phyloP scores from a whole-genome alignment of 2,888 invertebrate genomes.

The Drosophila subquinaria region DNA sequence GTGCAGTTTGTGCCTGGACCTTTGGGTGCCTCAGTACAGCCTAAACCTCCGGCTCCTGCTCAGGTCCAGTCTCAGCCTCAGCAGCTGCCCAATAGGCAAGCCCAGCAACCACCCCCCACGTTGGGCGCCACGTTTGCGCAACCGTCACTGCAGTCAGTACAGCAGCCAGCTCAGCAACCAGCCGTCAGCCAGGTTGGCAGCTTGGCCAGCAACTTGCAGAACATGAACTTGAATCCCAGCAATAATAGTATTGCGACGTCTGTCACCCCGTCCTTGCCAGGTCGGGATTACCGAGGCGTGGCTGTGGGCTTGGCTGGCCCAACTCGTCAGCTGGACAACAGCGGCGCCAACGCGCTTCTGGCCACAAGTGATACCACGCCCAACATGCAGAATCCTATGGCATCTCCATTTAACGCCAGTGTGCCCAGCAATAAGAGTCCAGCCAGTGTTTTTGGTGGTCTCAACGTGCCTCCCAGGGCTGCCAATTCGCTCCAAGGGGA shows the following conservation, averaged over 20 bases:
- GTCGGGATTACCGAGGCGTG: conserved; percentile 59
- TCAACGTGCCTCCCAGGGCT: not conserved
- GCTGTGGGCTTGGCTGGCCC: conserved; percentile 33
- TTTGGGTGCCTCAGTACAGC: conserved; percentile 10
- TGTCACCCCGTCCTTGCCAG: conserved; percentile 7
- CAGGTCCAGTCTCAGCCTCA: not conserved
- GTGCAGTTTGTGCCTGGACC: conserved; percentile 31
- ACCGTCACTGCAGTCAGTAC: too few relatives aligned
- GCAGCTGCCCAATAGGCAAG: not conserved
- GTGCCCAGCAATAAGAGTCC: conserved; percentile 41
- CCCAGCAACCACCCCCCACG: conserved; percentile 4
- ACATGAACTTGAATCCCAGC: conserved; percentile 63
- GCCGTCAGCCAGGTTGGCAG: conserved; percentile 27
- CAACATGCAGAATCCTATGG: conserved; percentile 49
- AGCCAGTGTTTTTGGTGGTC: conserved; percentile 56
- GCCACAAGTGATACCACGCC: conserved; percentile 22
- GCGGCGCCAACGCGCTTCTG: conserved; percentile 34
- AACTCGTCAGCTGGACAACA: conserved; percentile 5
- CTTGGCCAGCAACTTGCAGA: conserved; percentile 72
- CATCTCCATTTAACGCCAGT: conserved; percentile 43
- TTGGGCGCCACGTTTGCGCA: conserved; percentile 10
- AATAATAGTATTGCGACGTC: conserved; percentile 48
- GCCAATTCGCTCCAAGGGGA: conserved; percentile 5
- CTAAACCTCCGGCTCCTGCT: not conserved
- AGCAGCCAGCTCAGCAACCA: not conserved